Evolutionary conservation across 2,888 invertebrate species (phyloP).

Genomic region (Cantharis rustica): DNA sequence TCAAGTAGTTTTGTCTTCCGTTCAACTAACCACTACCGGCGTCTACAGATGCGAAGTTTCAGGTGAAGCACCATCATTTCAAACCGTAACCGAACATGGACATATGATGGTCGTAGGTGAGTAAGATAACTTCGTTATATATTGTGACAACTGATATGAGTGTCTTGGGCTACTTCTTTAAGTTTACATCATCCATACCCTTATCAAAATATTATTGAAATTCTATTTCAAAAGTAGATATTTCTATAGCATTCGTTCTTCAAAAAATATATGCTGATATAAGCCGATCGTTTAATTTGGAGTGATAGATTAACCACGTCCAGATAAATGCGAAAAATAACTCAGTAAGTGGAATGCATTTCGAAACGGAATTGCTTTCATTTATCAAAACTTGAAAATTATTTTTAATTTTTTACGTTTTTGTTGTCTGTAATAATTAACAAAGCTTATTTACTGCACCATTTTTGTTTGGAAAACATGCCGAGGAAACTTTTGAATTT

Average conservation of each 20-base stretch:
- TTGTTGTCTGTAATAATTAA: background rate
- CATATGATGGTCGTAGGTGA: conserved; percentile 71
- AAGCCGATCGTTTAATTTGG: background rate
- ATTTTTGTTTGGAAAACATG: background rate
- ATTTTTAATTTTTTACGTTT: background rate
- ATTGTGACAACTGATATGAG: background rate
- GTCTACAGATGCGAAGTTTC: conserved; percentile 73
- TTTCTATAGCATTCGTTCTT: background rate
- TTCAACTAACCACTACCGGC: conserved; percentile 68
- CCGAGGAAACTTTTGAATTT: background rate
- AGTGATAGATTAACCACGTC: background rate
- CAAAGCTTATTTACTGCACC: background rate
- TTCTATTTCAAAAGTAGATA: background rate
- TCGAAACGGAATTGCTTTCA: background rate
- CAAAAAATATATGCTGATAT: background rate
- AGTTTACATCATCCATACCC: background rate
- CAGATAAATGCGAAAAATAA: background rate
- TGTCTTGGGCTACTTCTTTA: background rate
- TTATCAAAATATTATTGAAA: background rate
- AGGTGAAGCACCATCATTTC: conserved; percentile 72
- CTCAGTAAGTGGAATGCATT: background rate
- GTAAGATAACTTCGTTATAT: background rate
- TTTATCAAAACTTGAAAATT: background rate
- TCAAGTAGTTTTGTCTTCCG: conserved; percentile 66
- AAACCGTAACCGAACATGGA: conserved; percentile 69